These are phyloP conservation scores for Pseudobourletiella spinata DNA, from an alignment of 1,140 invertebrate genomes.

Conservation along the genomic window DNA sequence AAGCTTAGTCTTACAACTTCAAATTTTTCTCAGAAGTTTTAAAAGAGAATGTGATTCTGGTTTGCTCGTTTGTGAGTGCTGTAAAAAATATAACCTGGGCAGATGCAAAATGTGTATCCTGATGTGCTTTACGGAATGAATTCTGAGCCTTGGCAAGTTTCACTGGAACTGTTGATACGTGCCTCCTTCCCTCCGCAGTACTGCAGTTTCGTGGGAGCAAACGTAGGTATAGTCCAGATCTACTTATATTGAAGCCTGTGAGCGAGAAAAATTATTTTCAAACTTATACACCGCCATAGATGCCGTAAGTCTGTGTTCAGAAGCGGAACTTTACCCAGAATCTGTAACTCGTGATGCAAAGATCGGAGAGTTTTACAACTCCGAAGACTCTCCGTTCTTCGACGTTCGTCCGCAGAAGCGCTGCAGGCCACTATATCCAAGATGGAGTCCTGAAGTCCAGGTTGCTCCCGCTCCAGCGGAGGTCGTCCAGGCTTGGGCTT, in stretches of 20 bases:
- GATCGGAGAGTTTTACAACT: slow-evolving; percentile 24
- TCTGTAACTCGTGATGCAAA: no score
- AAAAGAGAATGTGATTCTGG: no score
- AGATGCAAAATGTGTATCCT: slow-evolving; percentile 34
- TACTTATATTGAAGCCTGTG: slow-evolving; percentile 16
- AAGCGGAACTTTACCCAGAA: no score
- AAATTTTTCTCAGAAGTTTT: no score
- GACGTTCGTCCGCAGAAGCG: slow-evolving; percentile 24
- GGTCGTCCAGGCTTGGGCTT: slow-evolving; percentile 16
- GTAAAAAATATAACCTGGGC: slow-evolving; percentile 28
- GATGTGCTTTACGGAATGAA: slow-evolving; percentile 33
- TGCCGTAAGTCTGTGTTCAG: no score
- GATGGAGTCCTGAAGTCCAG: slow-evolving; percentile 30
- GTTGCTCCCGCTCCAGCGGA: slow-evolving; percentile 30
- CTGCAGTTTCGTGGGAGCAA: slow-evolving; percentile 33
- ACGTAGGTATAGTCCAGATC: slow-evolving; percentile 25
- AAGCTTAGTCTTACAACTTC: no score
- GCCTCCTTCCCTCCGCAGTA: slow-evolving; percentile 35
- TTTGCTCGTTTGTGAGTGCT: no score
- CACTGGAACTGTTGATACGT: slow-evolving; percentile 37
- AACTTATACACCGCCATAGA: not conserved
- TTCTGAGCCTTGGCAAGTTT: slow-evolving; percentile 33
- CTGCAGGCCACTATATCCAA: slow-evolving; percentile 26
- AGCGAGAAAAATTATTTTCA: not conserved
- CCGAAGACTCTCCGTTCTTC: slow-evolving; percentile 12